Conservation (phyloP, 2,797 vertebrate genomes). For the Streptopelia turtur region DNA sequence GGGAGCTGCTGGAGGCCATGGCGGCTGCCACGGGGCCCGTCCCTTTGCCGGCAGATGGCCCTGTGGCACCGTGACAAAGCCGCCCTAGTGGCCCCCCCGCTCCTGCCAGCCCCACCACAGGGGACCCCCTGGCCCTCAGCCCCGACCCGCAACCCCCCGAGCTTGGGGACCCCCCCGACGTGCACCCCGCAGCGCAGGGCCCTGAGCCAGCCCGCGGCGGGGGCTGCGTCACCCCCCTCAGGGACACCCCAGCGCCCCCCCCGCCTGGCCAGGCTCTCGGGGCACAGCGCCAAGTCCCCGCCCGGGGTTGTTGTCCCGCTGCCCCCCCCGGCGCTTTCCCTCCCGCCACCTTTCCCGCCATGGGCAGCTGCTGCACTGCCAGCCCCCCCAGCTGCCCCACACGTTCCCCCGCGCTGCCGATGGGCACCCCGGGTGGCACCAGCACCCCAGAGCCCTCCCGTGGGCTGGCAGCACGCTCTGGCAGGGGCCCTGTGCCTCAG, state of each 20-base stretch:
- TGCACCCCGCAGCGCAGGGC: neutral
- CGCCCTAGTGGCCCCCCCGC: neutral
- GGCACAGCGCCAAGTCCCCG: neutral
- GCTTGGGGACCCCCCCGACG: neutral
- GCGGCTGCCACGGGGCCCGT: neutral
- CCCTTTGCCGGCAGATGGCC: slow-evolving; percentile 48
- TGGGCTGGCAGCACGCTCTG: neutral
- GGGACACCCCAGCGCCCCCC: neutral
- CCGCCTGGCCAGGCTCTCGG: neutral
- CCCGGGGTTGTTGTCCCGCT: neutral
- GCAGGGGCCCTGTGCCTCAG: neutral
- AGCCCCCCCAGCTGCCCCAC: accelerated
- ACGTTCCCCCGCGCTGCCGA: neutral
- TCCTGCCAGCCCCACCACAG: accelerated
- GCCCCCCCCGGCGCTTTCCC: neutral
- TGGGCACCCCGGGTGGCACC: neutral
- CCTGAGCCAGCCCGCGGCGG: accelerated
- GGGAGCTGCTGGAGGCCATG: neutral
- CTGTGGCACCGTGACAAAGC: neutral
- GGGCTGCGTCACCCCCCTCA: neutral
- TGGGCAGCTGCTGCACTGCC: neutral
- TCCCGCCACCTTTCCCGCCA: neutral
- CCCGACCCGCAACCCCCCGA: neutral
- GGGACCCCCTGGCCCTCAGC: accelerated
- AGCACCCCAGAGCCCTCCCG: accelerated